Conservation (phyloP, 2,888 invertebrate species). For the Dasypolia templi region DNA sequence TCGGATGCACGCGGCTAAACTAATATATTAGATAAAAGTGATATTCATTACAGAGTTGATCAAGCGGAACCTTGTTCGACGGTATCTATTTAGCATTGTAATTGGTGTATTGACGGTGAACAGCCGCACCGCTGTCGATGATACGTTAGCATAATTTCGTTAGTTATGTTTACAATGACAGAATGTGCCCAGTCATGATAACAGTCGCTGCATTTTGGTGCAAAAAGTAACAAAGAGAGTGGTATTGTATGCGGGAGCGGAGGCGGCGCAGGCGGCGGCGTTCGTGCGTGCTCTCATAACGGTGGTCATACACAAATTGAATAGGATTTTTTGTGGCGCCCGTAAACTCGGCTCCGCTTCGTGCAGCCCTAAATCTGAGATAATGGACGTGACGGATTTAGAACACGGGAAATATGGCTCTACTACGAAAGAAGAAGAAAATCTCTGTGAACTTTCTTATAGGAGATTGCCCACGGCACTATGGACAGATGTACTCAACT, state of each 20-base stretch:
- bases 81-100: constrained; percentile 73
- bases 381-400: constrained; percentile 81
- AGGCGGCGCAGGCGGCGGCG: constrained; percentile 71
- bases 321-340: constrained; percentile 82
- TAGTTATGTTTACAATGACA: constrained; percentile 83
- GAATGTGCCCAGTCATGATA: constrained; percentile 82
- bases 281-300: constrained; percentile 85
- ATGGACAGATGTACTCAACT: too few relatives aligned
- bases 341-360: constrained; percentile 77
- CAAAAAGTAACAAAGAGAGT: constrained; percentile 82
- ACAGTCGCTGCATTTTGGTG: constrained; percentile 84
- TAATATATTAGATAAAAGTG: constrained; percentile 69
- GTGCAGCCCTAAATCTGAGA: constrained; percentile 79
- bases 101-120: constrained; percentile 81
- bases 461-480: too few relatives aligned
- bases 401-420: constrained; percentile 65
- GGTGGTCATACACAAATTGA: constrained; percentile 85
- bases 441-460: not conserved
- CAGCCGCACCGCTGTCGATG: constrained; percentile 76
- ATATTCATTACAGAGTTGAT: constrained; percentile 70
- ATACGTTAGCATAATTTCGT: constrained; percentile 83
- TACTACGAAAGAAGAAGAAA: constrained; percentile 21
- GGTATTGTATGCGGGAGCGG: constrained; percentile 71
- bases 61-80: constrained; percentile 70
- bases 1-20: constrained; percentile 55